These are phyloP conservation scores for Beris morrisii DNA, from an alignment of 2,888 invertebrate genomes.

Conservation along the genomic window DNA sequence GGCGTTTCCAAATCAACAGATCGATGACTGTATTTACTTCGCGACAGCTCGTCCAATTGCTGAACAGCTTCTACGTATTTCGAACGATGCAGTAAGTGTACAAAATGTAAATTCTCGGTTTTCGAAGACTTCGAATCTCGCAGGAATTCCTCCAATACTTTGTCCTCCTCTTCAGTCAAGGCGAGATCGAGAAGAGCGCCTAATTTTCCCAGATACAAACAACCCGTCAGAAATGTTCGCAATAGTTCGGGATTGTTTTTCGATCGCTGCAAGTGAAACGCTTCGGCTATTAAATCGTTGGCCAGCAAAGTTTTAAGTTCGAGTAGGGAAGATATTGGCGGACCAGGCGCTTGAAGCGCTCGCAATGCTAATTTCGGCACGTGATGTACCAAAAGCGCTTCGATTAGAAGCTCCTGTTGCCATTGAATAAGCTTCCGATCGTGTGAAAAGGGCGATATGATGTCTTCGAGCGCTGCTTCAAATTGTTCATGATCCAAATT, in stretches of 20 bases:
- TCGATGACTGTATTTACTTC: slow-evolving; percentile 38
- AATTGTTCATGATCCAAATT: slow-evolving; percentile 84
- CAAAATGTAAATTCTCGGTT: slow-evolving; percentile 50
- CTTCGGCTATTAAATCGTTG: slow-evolving; percentile 52
- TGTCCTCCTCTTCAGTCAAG: slow-evolving; percentile 49
- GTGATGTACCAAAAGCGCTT: slow-evolving; percentile 46
- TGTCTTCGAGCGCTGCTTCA: slow-evolving; percentile 58
- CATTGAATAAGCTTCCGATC: slow-evolving; percentile 46
- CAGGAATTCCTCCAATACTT: slow-evolving; percentile 48
- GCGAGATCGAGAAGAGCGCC: slow-evolving; percentile 49
- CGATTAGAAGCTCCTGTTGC: slow-evolving; percentile 51
- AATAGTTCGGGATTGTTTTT: slow-evolving; percentile 47
- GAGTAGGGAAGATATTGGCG: slow-evolving; percentile 45
- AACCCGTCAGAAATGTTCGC: slow-evolving; percentile 49
- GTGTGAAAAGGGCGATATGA: slow-evolving; percentile 49
- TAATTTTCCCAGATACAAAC: slow-evolving; percentile 47
- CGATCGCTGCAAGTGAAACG: slow-evolving; percentile 51
- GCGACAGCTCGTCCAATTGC: slow-evolving; percentile 50
- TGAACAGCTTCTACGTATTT: slow-evolving; percentile 54
- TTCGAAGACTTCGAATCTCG: slow-evolving; percentile 43
- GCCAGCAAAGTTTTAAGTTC: slow-evolving; percentile 50
- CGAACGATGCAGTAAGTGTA: slow-evolving; percentile 51
- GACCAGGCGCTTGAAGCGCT: slow-evolving; percentile 46
- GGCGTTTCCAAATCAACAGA: slow-evolving; percentile 46
- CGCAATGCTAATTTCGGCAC: slow-evolving; percentile 47